Conservation (phyloP, 2,113 vertebrate genomes). For the Rhinopomastus cyanomelas region DNA sequence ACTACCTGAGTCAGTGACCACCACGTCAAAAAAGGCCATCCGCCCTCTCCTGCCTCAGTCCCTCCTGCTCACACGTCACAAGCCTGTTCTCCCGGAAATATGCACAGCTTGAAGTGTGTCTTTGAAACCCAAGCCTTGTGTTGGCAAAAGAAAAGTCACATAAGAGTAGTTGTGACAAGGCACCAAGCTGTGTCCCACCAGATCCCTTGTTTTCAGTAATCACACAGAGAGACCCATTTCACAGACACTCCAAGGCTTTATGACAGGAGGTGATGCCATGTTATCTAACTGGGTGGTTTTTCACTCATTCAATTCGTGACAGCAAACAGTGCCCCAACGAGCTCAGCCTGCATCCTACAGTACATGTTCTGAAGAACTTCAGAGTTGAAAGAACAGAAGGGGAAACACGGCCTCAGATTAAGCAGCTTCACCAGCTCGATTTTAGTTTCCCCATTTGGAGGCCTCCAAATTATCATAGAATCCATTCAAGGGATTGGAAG, state of each 20-base stretch:
- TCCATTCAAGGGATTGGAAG: too few relatives aligned
- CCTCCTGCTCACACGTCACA: neutral
- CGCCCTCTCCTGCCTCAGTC: neutral
- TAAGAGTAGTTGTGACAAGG: neutral
- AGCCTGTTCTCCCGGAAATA: neutral
- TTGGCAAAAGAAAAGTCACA: neutral
- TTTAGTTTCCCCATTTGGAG: neutral
- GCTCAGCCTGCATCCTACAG: neutral
- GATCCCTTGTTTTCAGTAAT: neutral
- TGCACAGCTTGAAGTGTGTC: neutral
- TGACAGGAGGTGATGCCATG: neutral
- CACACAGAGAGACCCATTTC: neutral
- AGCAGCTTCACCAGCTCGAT: neutral
- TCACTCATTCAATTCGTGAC: neutral
- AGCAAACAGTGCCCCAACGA: neutral
- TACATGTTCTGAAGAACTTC: neutral
- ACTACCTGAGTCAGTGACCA: neutral
- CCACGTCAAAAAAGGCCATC: fast-evolving
- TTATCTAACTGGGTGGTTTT: neutral
- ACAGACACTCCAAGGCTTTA: neutral
- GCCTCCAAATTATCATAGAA: neutral
- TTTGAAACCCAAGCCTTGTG: neutral
- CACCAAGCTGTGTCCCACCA: neutral
- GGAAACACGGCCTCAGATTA: neutral
- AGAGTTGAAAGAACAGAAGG: neutral